Evolutionary conservation across 1,140 invertebrate genomes (phyloP).

Genomic region (Amyelois transitella): DNA sequence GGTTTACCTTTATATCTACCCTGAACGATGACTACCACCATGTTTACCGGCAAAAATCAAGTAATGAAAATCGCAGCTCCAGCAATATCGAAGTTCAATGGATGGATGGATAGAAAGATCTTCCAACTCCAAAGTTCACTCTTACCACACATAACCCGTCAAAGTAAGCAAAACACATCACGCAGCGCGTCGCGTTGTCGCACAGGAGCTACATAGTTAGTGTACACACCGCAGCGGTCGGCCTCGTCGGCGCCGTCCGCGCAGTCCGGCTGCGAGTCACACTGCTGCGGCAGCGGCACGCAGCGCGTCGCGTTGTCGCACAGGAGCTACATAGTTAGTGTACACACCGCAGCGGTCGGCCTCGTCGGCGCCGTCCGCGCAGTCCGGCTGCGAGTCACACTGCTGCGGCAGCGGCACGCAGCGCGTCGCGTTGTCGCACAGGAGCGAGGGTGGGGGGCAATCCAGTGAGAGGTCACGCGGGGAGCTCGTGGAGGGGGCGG

Average conservation of each 20-base stretch:
- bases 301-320: background rate
- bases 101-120: too few species aligned
- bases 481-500: conserved; percentile 15
- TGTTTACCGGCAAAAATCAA: too few species aligned
- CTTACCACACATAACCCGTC: too few species aligned
- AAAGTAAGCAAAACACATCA: too few species aligned
- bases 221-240: conserved; percentile 78
- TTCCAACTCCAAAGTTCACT: too few species aligned
- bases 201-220: background rate
- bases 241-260: conserved; percentile 88
- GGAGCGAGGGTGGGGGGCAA: conserved; percentile 78
- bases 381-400: conserved; percentile 81
- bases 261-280: conserved; percentile 82
- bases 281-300: conserved; percentile 70
- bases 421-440: conserved; percentile 79
- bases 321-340: background rate
- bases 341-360: conserved; percentile 80
- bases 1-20: too few species aligned
- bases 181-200: background rate
- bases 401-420: conserved; percentile 80
- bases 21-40: too few species aligned
- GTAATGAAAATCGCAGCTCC: too few species aligned
- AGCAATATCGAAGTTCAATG: too few species aligned
- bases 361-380: conserved; percentile 87
- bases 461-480: conserved; percentile 24